Evolutionary conservation across 2,888 invertebrate genomes (phyloP), one percentile per base, ranked within the genome.

Genomic region (Ceramica pisi): DNA sequence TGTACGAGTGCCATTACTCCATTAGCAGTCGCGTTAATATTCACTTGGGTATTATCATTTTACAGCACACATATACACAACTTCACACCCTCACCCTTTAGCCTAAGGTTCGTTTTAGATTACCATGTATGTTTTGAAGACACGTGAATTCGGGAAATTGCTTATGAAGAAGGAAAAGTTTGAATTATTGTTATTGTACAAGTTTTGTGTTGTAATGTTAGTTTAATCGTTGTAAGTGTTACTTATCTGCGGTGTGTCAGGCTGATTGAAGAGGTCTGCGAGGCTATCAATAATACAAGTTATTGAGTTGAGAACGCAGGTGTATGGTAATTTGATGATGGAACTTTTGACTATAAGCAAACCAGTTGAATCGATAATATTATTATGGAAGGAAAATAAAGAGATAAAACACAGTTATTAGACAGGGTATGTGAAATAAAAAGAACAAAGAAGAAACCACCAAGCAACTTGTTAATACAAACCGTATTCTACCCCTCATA

Each of bases 21-120:
- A 89, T 90, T 90, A 90, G 84, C 83, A 79, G 76, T 70, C 73
- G 81, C 85, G 88, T 87, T 89, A 87, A 87, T 90, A 90, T 89
- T 90, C 90, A 86, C 87, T 86, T 84, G 83, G 78, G 84, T 84
- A 85, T 88, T 84, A 87, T 85, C 83, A 78, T 83, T 71, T 71
- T 72, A 76, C 64, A 56, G 56, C 62, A 62, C 71, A 61, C 67
- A 55, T 71, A 53, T 35, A 61, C 62, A 62, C 62, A 51, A 75
- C 59, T 68, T 55, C 63, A 44, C 53, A 80, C 84, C 74, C 46
- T 86, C 66, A 21, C 2, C n/a, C 6, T 9, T 1, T 10, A 21
- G 7, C 1, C 10, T 26, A 81, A 75, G 62, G 69, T 76, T 75
- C 31, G 6, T 46, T 71, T 79, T 82, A 19, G 14, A 19, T 57